Base-by-base conservation (phyloP, 1,140 invertebrate species). In the Homalodisca vitripennis region DNA sequence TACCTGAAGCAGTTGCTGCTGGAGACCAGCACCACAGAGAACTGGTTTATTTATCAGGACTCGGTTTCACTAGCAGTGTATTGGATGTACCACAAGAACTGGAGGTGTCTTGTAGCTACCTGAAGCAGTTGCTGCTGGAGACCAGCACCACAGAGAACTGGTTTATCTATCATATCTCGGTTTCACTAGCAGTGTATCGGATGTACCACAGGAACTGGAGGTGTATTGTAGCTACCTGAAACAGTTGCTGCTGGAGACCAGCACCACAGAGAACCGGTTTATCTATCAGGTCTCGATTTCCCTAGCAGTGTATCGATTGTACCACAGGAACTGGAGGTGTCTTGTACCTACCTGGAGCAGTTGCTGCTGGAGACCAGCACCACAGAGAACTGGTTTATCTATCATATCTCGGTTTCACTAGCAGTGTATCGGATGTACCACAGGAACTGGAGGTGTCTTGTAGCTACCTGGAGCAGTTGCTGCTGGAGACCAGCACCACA, bases 71-170 rank as follows among this genome's bases (percentile, higher is more conserved):
- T n/a, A n/a, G n/a, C n/a, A n/a, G n/a, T n/a, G n/a, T n/a, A n/a
- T n/a, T n/a, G n/a, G n/a, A n/a, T n/a, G n/a, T n/a, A n/a, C n/a
- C 34, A 51, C 48, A 51, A 22, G 48, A 51, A 51, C 48, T 51
- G 6, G 48, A 51, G 48, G 48, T 51, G 48, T 3, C 48, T 14
- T 51, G 48, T 22, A 51, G 48, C 22, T 51, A 51, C 48, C 17
- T 51, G 48, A 51, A 51, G 48, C 48, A 51, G 48, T 3, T 51
- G 17, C 48, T 51, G n/a, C n/a, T 51, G 48, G 48, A 51, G 48
- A 51, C 22, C 14, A 51, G 48, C 48, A 12, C 48, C 14, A 10
- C 48, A 3, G 48, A 51, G 3, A 51, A n/a, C n/a, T n/a, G n/a
- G n/a, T n/a, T n/a, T n/a, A n/a, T n/a, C n/a, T n/a, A n/a, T n/a